Conservation (phyloP, 2,113 vertebrate species). For the Petrocephalus microphthalmus region DNA sequence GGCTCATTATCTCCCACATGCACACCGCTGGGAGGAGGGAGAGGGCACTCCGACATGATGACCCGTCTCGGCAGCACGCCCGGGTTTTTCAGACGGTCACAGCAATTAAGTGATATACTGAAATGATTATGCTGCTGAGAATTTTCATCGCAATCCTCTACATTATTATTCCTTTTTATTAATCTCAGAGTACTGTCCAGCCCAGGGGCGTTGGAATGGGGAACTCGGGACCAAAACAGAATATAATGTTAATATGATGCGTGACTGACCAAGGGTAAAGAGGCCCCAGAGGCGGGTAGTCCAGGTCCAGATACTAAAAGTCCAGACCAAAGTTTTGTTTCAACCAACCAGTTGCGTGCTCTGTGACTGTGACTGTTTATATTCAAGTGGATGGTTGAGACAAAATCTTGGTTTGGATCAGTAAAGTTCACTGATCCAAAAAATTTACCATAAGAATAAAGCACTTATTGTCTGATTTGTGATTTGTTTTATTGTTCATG, state of each 20-base stretch:
- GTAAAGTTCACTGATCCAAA: background rate
- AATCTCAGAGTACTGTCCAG: background rate
- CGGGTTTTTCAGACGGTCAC: background rate
- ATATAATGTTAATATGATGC: background rate
- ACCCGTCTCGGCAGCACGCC: background rate
- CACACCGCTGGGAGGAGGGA: conserved; percentile 69
- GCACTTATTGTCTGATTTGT: background rate
- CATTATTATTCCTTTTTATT: background rate
- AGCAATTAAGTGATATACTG: background rate
- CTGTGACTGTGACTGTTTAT: background rate
- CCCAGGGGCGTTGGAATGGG: background rate
- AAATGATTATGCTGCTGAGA: background rate
- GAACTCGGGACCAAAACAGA: background rate
- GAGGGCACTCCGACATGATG: background rate
- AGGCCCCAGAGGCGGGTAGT: background rate
- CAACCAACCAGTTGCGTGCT: background rate
- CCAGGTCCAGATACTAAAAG: background rate
- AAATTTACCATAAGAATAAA: background rate
- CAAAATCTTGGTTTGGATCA: background rate
- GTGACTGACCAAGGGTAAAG: background rate
- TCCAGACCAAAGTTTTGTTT: background rate
- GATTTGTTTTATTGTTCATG: background rate
- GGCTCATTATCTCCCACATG: conserved; percentile 89
- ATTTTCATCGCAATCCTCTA: background rate
- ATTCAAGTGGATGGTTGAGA: background rate